Base-by-base conservation (phyloP, 2,888 invertebrate genomes). In the Argynnis bischoffii region DNA sequence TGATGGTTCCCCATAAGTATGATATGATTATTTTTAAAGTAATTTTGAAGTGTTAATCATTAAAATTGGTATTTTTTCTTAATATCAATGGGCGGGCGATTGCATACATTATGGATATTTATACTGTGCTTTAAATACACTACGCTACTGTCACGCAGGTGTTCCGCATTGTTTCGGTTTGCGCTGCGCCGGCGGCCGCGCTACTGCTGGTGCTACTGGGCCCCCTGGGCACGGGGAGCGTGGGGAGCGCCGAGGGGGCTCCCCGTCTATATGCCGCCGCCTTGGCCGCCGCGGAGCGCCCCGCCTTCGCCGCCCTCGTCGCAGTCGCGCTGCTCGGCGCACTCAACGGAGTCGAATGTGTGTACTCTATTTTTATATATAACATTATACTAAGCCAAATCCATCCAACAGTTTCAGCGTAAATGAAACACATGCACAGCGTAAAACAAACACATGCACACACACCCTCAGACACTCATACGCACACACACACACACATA, bases 221-320 rank as follows among this genome's bases (percentile, higher is more conserved):
- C 68, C 70, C 81, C 78, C 76, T 85, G 79, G 81, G 75, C 51
- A 67, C 75, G 6, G 81, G 11, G 35, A 41, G 35, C 11, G 35
- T 11, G 35, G 35, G 35, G 79, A 14, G 77, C 81, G 14, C 86
- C 86, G 0, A 11, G 2, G 35, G 35, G 11, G 35, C 11, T 41
- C 65, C 74, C 63, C 79, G 84, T 2, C 77, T 72, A 11, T 70
- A 77, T 2, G 87, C 85, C 11, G 90, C 90, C 2, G 82, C 81
- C 64, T 83, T 90, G 8, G 89, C 90, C 0, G 89, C 87, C 2
- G 59, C 85, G 35, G 91, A 92, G 82, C 76, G 91, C 0, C 87
- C 91, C 2, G 79, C 89, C 16, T 91, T 92, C 81, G 82, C 84
- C 1, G 65, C 82, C 35, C 76, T 89, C 66, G 85, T 87, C 8